Evolutionary conservation across 2,113 vertebrate genomes (phyloP), one percentile per base, ranked within the genome.

Genomic region (Lanius ludovicianus): DNA sequence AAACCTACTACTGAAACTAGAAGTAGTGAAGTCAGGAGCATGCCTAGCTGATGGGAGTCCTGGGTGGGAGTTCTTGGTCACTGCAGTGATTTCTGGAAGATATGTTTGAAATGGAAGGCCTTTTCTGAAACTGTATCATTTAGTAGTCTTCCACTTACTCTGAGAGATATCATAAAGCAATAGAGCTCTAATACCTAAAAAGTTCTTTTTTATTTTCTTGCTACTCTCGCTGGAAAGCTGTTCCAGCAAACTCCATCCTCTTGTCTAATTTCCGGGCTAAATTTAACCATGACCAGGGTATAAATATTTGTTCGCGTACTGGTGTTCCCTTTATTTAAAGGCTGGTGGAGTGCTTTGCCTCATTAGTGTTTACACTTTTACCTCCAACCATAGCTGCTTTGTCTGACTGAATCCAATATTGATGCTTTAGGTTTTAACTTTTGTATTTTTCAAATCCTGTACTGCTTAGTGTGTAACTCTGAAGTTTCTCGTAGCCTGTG

Each of bases 71-170:
- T 7, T 37, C 33, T 41, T 1, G 0, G 55, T 6, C 3, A 0
- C 5, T 31, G 25, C 23, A 39, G 39, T 4, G 22, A 53, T 37
- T 85, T 41, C 44, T 85, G 55, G 64, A 70, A 94, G 50, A 35
- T 70, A 19, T 81, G 10, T 70, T 92, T 91, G 46, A 9, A 80
- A 23, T 55, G 23, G 23, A 81, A 96, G 47, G 55, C 22, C 17
- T 81, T 81, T 94, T 74, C 77, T 84, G 53, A 88, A 82, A 76
- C 13, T 30, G 23, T 31, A 88, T 74, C 12, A 64, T 87, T 90
- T 77, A 70, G 59, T 15, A 69, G n/a, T n/a, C 57, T 86, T 81
- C 15, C 28, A 47, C n/a, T 57, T 83, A 42, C 37, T 68, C 30
- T 67, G 63, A 46, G 42, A 83, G 31, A 49, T 60, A 65, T 74